Percentiles rank a stretch among this genome's conserved stretches.
Conservation (phyloP, 2,113 vertebrate genomes). For the Chaetodon auriga region DNA sequence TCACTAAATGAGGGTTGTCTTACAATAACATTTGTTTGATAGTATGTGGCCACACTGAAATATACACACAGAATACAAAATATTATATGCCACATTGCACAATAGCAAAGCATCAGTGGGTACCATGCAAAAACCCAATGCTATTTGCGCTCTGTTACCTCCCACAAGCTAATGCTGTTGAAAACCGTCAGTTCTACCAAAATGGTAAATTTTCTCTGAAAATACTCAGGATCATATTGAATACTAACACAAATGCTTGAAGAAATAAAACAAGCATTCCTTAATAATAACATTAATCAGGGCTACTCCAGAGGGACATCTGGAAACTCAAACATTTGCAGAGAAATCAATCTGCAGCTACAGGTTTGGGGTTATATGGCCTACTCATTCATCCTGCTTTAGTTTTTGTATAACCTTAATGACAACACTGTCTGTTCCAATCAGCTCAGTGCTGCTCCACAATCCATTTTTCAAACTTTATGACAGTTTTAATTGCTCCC, state of each 20-base stretch:
- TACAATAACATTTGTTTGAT: background rate
- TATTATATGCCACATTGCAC: background rate
- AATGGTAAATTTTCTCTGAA: background rate
- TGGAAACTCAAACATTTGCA: slow-evolving; percentile 89
- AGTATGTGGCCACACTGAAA: background rate
- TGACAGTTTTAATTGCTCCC: slow-evolving; percentile 98
- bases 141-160: background rate
- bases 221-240: slow-evolving; percentile 31
- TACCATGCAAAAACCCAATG: background rate
- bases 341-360: slow-evolving; percentile 88
- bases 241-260: slow-evolving; percentile 28
- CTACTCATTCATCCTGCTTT: slow-evolving; percentile 54
- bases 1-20: background rate
- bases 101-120: background rate
- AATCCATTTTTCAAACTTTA: slow-evolving; percentile 99
- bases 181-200: background rate
- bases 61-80: background rate
- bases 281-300: slow-evolving; percentile 85
- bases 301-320: slow-evolving; percentile 87
- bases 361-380: slow-evolving; percentile 75
- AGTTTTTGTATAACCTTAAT: slow-evolving; percentile 89
- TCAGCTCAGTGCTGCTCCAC: slow-evolving; percentile 90
- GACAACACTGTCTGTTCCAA: slow-evolving; percentile 98
- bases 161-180: slow-evolving; percentile 2
- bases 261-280: slow-evolving; percentile 67